These are phyloP conservation scores for Orussus abietinus DNA, from an alignment of 1,140 invertebrate species.

Conservation along the genomic window DNA sequence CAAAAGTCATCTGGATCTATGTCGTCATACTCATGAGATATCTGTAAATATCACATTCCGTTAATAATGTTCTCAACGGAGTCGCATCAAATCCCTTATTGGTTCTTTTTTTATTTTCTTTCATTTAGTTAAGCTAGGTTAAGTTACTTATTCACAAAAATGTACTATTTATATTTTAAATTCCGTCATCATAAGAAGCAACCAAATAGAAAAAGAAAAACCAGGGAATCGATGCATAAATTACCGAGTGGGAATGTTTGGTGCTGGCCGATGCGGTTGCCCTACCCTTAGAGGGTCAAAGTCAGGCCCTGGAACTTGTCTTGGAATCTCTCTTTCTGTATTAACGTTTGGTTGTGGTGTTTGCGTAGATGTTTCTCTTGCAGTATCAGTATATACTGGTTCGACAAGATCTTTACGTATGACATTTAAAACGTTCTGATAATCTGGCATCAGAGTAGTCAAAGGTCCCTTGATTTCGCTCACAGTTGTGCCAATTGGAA, in stretches of 20 bases:
- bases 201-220: conserved; percentile 5
- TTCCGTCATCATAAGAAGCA: conserved; percentile 2
- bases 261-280: conserved; percentile 5
- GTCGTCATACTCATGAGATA: conserved; percentile 22
- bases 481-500: conserved; percentile 47
- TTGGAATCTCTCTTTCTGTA: conserved; percentile 8
- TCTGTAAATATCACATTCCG: conserved; percentile 20
- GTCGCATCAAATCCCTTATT: not conserved
- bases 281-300: conserved; percentile 32
- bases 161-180: conserved; percentile 12
- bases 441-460: conserved; percentile 45
- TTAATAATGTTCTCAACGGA: not conserved
- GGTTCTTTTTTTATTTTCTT: too few species aligned
- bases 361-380: conserved; percentile 32
- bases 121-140: too few species aligned
- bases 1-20: conserved; percentile 22
- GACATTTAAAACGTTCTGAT: conserved; percentile 42
- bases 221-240: conserved; percentile 18
- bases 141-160: not conserved
- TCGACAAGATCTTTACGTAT: conserved; percentile 51
- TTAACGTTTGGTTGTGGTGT: conserved; percentile 17
- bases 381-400: conserved; percentile 30
- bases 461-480: conserved; percentile 44
- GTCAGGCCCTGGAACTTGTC: conserved; percentile 3
- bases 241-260: conserved; percentile 22